phyloP scores from a whole-genome alignment of 2,797 vertebrate species.

The Halcyon leucocephala region DNA sequence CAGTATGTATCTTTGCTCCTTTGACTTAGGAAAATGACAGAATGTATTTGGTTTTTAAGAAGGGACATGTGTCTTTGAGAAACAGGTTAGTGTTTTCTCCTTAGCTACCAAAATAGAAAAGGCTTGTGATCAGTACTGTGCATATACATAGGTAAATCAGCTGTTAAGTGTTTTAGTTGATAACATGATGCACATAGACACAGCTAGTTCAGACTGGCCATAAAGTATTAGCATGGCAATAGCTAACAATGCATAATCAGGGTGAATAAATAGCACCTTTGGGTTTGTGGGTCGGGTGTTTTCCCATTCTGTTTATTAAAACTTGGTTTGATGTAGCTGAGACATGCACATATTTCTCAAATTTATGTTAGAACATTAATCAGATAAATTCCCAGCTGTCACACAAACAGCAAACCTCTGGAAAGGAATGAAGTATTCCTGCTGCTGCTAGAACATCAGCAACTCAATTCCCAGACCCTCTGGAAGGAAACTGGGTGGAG shows the following conservation, averaged over 20 bases:
- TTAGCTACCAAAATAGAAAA: background rate
- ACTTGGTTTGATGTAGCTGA: too few relatives aligned
- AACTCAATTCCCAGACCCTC: background rate
- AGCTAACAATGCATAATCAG: background rate
- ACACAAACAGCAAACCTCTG: background rate
- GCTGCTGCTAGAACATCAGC: background rate
- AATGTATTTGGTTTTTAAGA: background rate
- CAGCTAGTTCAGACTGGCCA: background rate
- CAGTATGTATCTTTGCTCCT: background rate
- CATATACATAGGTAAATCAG: background rate
- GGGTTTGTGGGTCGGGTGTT: background rate
- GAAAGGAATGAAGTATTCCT: background rate
- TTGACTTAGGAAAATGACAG: background rate
- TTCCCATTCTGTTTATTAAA: background rate
- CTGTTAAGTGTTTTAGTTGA: background rate
- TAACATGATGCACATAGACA: background rate
- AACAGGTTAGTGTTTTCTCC: background rate
- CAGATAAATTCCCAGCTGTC: background rate
- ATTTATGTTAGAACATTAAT: background rate
- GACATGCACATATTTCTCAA: too few relatives aligned
- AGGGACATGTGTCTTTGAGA: background rate
- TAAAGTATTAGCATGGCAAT: background rate
- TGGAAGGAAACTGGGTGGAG: background rate
- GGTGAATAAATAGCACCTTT: background rate
- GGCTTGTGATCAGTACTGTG: background rate